Evolutionary conservation across 2,113 vertebrate species (phyloP).

Genomic region (Platichthys stellatus): DNA sequence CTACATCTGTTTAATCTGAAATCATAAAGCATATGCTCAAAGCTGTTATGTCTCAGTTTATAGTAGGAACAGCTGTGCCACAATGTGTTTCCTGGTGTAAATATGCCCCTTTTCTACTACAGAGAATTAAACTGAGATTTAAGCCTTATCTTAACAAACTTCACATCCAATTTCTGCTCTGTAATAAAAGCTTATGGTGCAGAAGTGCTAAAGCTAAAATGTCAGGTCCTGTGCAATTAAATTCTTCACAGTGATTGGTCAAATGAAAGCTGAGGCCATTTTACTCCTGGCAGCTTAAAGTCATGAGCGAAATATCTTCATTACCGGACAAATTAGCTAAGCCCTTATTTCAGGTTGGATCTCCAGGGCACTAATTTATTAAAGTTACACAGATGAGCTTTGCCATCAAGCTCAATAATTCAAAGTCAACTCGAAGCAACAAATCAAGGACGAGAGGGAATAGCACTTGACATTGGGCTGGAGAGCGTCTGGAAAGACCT

Average conservation of each 20-base stretch:
- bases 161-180: background rate
- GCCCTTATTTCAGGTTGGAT: slow-evolving; percentile 63
- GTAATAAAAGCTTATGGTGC: slow-evolving; percentile 23
- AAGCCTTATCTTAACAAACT: slow-evolving; percentile 19
- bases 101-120: background rate
- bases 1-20: slow-evolving; percentile 48
- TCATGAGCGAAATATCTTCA: slow-evolving; percentile 45
- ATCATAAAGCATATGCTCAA: slow-evolving; percentile 50
- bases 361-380: slow-evolving; percentile 66
- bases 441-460: slow-evolving; percentile 52
- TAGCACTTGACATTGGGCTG: slow-evolving; percentile 42
- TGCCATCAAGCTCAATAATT: slow-evolving; percentile 67
- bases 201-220: background rate
- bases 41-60: slow-evolving; percentile 38
- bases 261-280: slow-evolving; percentile 28
- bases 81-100: slow-evolving; percentile 10
- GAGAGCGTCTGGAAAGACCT: slow-evolving; percentile 61
- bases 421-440: slow-evolving; percentile 62
- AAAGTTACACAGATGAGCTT: slow-evolving; percentile 65
- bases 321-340: slow-evolving; percentile 56
- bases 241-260: slow-evolving; percentile 25
- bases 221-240: slow-evolving; percentile 40
- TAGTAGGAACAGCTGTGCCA: slow-evolving; percentile 59
- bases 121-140: slow-evolving; percentile 6
- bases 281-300: slow-evolving; percentile 12